Evolutionary conservation across 92 coral and sea anemone species (phyloP).

Genomic region (Palythoa heliodiscus): DNA sequence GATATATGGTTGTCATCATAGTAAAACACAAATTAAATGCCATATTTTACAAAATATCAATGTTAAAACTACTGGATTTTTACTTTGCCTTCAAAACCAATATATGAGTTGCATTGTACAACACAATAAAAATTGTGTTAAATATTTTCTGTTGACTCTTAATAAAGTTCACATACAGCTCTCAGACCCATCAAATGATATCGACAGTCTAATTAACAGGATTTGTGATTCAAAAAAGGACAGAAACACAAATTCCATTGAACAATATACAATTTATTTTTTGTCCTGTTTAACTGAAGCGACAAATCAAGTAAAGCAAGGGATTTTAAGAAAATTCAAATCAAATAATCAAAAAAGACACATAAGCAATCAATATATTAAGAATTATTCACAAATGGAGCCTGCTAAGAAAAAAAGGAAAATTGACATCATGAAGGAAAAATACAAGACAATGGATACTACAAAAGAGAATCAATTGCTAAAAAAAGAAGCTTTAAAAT

Average conservation of each 20-base stretch:
- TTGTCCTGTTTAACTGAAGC: conserved; percentile 26
- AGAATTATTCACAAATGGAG: conserved; percentile 48
- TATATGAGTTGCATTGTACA: conserved; percentile 44
- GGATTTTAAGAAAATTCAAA: conserved; percentile 49
- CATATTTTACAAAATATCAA: conserved; percentile 44
- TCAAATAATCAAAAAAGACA: too few relatives aligned
- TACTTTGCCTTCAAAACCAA: conserved; percentile 31
- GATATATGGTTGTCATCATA: conserved; percentile 38
- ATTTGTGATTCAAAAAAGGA: conserved; percentile 45
- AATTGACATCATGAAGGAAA: neutral
- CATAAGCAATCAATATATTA: conserved; percentile 42
- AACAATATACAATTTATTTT: conserved; percentile 31
- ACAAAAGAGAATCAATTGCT: too few relatives aligned
- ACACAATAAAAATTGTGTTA: conserved; percentile 28
- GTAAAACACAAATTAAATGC: conserved; percentile 34
- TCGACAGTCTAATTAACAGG: conserved; percentile 45
- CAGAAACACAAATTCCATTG: conserved; percentile 30
- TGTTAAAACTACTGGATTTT: conserved; percentile 48
- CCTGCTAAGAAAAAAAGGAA: conserved; percentile 41
- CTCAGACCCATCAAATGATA: conserved; percentile 45
- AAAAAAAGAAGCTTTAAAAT: conserved; percentile 33
- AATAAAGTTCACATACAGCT: conserved; percentile 39
- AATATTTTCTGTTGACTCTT: conserved; percentile 46
- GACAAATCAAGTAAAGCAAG: conserved; percentile 38
- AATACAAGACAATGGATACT: conserved; percentile 32